phyloP scores from a whole-genome alignment of 1,140 invertebrate species.

The Zelostemma sp. region DNA sequence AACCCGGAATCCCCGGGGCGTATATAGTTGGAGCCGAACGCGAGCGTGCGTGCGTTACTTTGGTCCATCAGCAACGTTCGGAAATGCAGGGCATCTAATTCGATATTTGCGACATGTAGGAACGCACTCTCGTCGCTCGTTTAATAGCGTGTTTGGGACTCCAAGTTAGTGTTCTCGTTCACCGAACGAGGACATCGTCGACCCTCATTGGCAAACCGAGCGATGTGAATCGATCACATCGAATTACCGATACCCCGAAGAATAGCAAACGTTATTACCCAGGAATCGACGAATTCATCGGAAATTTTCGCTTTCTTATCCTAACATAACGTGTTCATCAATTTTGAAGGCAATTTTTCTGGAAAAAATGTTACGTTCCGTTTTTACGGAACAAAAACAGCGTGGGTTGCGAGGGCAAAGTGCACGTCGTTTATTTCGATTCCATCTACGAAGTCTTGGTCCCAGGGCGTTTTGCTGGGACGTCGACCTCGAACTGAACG shows the following conservation, averaged over 20 bases:
- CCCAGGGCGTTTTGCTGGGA: slow-evolving; percentile 14
- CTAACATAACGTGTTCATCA: no score
- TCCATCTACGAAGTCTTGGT: neutral
- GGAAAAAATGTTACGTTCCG: no score
- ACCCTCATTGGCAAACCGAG: slow-evolving; percentile 50
- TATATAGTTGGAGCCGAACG: neutral
- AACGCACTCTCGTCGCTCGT: slow-evolving; percentile 45
- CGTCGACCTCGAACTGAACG: slow-evolving; percentile 37
- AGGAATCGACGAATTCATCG: no score
- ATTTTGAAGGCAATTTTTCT: no score
- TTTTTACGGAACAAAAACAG: no score
- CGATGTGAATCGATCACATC: slow-evolving; percentile 45
- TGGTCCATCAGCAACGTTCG: slow-evolving; percentile 18
- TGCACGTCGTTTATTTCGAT: no score
- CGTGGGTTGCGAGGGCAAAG: no score
- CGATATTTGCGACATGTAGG: slow-evolving; percentile 52
- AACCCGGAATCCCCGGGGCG: slow-evolving; percentile 2
- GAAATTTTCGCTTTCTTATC: no score
- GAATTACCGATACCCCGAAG: slow-evolving; percentile 53
- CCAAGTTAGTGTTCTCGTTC: slow-evolving; percentile 35
- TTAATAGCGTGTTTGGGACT: slow-evolving; percentile 55
- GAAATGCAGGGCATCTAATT: slow-evolving; percentile 58
- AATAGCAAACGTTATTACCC: no score
- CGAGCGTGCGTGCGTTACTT: slow-evolving; percentile 6
- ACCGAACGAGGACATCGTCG: slow-evolving; percentile 26